Evolutionary conservation across 2,888 invertebrate genomes (phyloP), one percentile per base, ranked within the genome.

Genomic region (Eupithecia centaureata): DNA sequence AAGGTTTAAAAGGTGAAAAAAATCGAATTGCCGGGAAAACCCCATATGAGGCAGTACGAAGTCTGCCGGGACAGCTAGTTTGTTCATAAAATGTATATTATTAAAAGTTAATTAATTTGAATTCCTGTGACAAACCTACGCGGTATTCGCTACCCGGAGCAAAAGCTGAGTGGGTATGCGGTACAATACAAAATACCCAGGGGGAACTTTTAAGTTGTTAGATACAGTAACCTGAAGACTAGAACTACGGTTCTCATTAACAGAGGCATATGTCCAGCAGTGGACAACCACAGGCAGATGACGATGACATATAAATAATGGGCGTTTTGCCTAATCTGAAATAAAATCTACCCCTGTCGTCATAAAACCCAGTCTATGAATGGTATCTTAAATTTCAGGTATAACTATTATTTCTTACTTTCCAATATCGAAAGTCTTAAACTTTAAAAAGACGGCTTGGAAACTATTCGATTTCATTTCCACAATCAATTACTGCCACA

Each of bases 401-500:
- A 51, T 28, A 1, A 15, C 2, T 5, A 5, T 2, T n/a, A n/a
- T n/a, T n/a, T 25, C 7, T 28, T 0, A 27, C 7, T 28, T 2
- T 56, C n/a, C 28, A 56, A 56, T 56, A 56, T n/a, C 54, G n/a
- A 56, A 28, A 2, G 5, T 30, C 30, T 7, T 8, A n/a, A 68
- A 62, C 42, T 62, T 65, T 62, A 52, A 56, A 10, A 59, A 63
- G 61, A 71, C 54, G 61, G 58, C 33, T 54, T 35, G 52, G 35
- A 32, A 67, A 52, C 67, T 64, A 42, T 58, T 54, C 27, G 57
- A 59, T 65, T 71, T 61, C 61, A 58, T 64, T 66, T 63, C 47
- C 61, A 58, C 54, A 67, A 63, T 59, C 63, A 60, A 63, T 71
- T 61, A 56, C 54, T 63, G 52, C 30, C 27, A 5, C 27, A 30